These are phyloP conservation scores for Marcusenius ussheri DNA, from an alignment of 2,113 vertebrate genomes.

Conservation along the genomic window DNA sequence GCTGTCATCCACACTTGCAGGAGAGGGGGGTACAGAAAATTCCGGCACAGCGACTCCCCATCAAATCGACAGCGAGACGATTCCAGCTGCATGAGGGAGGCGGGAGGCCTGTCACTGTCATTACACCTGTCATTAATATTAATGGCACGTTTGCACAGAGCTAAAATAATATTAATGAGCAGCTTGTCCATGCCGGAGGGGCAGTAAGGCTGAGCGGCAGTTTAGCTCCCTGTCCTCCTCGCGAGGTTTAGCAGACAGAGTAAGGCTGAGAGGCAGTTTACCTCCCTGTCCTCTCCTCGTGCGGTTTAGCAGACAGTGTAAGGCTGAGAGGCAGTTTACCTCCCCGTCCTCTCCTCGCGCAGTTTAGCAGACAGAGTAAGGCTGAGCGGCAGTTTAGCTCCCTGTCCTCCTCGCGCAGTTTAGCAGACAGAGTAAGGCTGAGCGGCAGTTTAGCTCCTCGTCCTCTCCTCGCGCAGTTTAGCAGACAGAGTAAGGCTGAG, in stretches of 20 bases:
- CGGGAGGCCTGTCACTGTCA: conserved; percentile 44
- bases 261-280: neutral
- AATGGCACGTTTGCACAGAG: conserved; percentile 45
- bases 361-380: conserved; percentile 1
- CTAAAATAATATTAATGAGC: conserved; percentile 37
- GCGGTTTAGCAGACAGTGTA: neutral
- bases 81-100: conserved; percentile 39
- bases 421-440: conserved; percentile 10
- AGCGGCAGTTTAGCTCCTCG: neutral
- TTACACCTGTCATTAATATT: conserved; percentile 55
- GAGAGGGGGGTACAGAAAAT: no score
- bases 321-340: neutral
- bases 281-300: neutral
- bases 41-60: neutral
- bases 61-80: conserved; percentile 2
- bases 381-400: neutral
- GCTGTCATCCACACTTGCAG: neutral
- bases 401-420: neutral
- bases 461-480: neutral
- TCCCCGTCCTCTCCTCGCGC: neutral
- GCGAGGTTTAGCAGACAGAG: neutral
- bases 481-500: conserved; percentile 19
- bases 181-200: conserved; percentile 8
- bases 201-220: conserved; percentile 18
- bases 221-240: neutral